These are phyloP conservation scores for Tokudaia muenninki DNA, from an alignment of 2,797 vertebrate species.

Conservation along the genomic window DNA sequence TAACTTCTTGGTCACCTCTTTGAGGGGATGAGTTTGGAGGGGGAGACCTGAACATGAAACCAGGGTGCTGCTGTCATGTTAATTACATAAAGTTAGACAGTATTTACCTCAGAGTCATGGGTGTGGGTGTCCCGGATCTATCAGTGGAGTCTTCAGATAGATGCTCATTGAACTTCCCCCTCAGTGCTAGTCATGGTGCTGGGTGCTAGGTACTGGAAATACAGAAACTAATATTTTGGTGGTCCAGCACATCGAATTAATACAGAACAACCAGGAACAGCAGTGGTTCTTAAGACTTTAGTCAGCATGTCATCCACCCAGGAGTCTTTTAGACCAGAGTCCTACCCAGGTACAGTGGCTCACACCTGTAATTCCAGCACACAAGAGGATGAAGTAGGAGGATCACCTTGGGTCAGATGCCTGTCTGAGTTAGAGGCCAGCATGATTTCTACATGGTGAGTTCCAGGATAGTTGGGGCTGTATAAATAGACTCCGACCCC, in stretches of 20 bases:
- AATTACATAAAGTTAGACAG: fast-evolving
- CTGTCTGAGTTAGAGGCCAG: too few relatives aligned
- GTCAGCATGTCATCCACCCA: neutral
- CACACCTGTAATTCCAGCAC: neutral
- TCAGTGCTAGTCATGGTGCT: neutral
- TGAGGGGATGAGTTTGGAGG: neutral
- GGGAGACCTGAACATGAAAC: fast-evolving
- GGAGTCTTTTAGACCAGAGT: neutral
- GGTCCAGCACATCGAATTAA: neutral
- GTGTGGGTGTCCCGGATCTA: fast-evolving
- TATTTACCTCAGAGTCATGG: fast-evolving
- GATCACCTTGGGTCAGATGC: neutral
- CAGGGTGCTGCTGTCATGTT: too few relatives aligned
- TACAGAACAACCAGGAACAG: too few relatives aligned
- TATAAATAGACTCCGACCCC: neutral
- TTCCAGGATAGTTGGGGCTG: too few relatives aligned
- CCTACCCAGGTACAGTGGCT: neutral
- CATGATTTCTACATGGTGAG: too few relatives aligned
- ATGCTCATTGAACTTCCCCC: fast-evolving
- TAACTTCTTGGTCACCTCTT: neutral
- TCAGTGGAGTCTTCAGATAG: neutral
- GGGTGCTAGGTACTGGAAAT: neutral
- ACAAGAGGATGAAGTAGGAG: neutral
- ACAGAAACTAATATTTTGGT: fast-evolving
- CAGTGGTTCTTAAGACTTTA: neutral